These are phyloP conservation scores for Sprattus sprattus DNA, from an alignment of 2,113 vertebrate species.

Conservation along the genomic window DNA sequence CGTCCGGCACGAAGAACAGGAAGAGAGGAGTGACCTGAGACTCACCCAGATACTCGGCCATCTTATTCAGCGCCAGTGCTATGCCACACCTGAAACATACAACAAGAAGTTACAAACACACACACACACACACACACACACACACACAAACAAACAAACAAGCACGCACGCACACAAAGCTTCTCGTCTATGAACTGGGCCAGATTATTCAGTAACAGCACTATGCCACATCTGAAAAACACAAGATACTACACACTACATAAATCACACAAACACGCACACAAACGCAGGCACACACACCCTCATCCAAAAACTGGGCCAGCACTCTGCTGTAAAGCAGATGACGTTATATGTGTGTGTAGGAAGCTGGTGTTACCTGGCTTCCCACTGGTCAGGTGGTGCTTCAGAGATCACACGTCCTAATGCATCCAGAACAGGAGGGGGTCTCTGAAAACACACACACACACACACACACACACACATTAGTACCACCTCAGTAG, in stretches of 20 bases:
- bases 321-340: too few relatives aligned
- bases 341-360: not conserved
- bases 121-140: not conserved
- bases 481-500: not conserved
- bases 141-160: too few relatives aligned
- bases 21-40: conserved; percentile 94
- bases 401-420: conserved; percentile 94
- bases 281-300: not conserved
- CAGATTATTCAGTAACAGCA: too few relatives aligned
- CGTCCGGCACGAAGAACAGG: conserved; percentile 94
- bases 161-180: too few relatives aligned
- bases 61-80: conserved; percentile 90
- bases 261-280: not conserved
- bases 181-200: too few relatives aligned
- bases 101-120: not conserved
- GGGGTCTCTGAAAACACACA: conserved; percentile 78
- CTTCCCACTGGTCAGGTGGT: conserved; percentile 97
- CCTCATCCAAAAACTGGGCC: not conserved
- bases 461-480: conserved; percentile 2
- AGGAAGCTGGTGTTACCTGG: conserved; percentile 75
- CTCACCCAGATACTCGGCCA: conserved; percentile 87
- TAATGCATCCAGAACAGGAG: conserved; percentile 91
- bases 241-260: not conserved
- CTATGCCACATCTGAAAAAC: too few relatives aligned
- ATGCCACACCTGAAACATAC: conserved; percentile 84